Percentiles rank a stretch among this genome's conserved stretches.
Evolutionary conservation across 1,140 invertebrate species (phyloP).

Genomic region (Parapsyche elsis): DNA sequence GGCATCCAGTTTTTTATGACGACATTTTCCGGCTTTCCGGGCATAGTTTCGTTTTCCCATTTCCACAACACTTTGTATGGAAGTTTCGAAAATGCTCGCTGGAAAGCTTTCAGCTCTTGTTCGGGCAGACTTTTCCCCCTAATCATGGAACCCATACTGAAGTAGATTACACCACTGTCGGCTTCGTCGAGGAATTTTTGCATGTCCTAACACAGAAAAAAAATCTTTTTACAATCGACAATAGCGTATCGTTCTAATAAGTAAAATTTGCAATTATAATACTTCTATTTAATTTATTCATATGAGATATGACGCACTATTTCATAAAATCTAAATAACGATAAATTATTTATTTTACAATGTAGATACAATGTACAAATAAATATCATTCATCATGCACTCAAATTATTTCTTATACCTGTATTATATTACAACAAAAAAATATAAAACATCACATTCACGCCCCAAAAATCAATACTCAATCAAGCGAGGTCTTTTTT

Average conservation of each 20-base stretch:
- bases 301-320: no score
- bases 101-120: conserved; percentile 64
- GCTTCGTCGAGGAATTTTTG: conserved; percentile 71
- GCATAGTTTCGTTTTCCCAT: conserved; percentile 68
- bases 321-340: no score
- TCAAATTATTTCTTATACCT: no score
- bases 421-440: no score
- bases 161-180: conserved; percentile 72
- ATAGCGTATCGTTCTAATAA: background rate
- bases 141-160: conserved; percentile 71
- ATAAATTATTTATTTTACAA: no score
- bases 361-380: no score
- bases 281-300: background rate
- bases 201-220: conserved; percentile 65
- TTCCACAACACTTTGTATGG: conserved; percentile 74
- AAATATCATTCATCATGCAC: no score
- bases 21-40: conserved; percentile 67
- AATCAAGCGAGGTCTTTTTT: conserved; percentile 16
- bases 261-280: background rate
- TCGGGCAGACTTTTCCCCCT: conserved; percentile 64
- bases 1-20: conserved; percentile 72
- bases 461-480: no score
- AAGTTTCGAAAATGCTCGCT: conserved; percentile 67
- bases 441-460: no score
- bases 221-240: conserved; percentile 25